Base-by-base conservation (phyloP, 2,797 vertebrate genomes). In the Decapterus maruadsi region DNA sequence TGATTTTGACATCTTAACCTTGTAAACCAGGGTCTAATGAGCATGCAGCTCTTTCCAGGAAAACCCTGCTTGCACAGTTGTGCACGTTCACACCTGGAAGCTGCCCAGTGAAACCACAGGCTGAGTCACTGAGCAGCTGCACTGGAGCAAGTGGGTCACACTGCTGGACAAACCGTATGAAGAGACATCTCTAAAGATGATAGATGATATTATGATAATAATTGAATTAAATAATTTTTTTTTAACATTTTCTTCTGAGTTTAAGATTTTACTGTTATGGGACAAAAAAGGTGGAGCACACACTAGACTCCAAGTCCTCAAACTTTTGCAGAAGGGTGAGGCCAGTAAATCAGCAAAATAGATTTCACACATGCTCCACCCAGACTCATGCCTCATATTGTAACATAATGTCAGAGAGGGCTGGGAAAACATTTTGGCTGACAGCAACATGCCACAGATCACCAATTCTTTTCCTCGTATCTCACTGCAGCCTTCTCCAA, bases 121-220 rank as follows among this genome's bases (percentile, higher is more conserved):
- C 56, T 81, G 84, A 83, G 67, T 83, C 79, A 82, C 38, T 19
- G 48, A 72, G 45, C 68, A 68, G 59, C 58, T 80, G 34, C n/a
- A 22, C 70, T 71, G 57, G 51, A 65, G 26, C 19, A 88, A 60
- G 79, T 67, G 11, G 51, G 46, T 59, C 66, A 46, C 14, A 8
- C 16, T 46, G 45, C 7, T 34, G 14, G 17, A 6, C 22, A 26
- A 16, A 5, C 7, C 42, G 10, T 19, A 60, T 51, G 19, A 66
- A 66, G 72, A 55, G 8, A 3, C 10, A 60, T 72, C 17, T 45
- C 19, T 61, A n/a, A 34, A 55, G 16, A 19, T 17, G 17, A 46
- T 17, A 19, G 17, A 8, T 6, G 17, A 8, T 6, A 46, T 7
- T n/a, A 5, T 26, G 26, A 26, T 26, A 26, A 26, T 26, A 26